A percentile compares a stretch with the other conserved stretches of the same genome.
These are phyloP conservation scores for Zootoca vivipara DNA, from an alignment of 2,113 vertebrate genomes.

Conservation along the genomic window DNA sequence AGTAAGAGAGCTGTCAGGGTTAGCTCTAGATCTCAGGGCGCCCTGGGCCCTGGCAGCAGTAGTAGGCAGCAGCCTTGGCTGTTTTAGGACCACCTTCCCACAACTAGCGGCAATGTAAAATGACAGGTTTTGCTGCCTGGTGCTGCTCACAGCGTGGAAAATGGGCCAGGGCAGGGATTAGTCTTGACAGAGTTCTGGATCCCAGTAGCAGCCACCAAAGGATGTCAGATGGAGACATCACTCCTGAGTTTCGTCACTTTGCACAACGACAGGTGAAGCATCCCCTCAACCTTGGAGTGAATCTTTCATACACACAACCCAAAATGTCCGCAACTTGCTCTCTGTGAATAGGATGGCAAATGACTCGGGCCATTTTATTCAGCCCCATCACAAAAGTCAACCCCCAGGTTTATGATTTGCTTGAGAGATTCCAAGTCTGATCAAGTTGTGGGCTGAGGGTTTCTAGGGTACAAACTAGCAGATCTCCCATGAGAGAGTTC, in stretches of 20 bases:
- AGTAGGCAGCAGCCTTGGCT: not conserved
- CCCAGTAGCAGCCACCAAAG: no score
- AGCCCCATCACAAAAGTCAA: not conserved
- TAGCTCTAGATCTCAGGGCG: no score
- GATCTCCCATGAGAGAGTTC: not conserved
- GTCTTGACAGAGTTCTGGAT: no score
- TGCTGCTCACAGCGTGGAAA: no score
- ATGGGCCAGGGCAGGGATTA: no score
- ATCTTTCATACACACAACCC: not conserved
- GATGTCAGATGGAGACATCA: no score
- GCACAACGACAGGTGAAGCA: no score
- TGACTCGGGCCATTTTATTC: not conserved
- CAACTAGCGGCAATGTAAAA: no score
- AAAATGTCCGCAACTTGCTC: not conserved
- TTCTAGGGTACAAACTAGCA: not conserved
- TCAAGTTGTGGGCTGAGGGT: not conserved
- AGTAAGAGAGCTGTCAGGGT: not conserved
- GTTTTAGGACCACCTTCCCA: no score
- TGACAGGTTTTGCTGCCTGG: no score
- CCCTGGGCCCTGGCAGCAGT: not conserved
- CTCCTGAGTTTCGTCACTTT: no score
- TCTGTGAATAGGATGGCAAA: not conserved
- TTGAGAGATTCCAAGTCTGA: not conserved
- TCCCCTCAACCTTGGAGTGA: no score
- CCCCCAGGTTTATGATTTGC: not conserved